Conservation (phyloP, 1,140 invertebrate genomes). For the Spodoptera frugiperda region DNA sequence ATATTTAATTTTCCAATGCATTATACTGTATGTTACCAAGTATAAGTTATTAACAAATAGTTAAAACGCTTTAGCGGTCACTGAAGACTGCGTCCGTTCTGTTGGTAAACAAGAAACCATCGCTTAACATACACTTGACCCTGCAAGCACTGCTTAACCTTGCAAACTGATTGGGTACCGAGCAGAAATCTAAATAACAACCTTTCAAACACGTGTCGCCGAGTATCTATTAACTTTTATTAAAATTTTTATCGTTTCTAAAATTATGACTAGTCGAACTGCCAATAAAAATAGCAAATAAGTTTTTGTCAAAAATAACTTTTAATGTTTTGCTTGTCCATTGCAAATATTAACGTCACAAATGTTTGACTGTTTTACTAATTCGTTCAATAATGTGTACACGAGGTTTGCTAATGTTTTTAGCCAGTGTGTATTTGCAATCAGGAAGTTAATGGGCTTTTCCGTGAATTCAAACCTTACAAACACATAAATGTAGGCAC, state of each 20-base stretch:
- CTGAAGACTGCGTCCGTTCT: too few species aligned
- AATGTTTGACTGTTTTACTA: not conserved
- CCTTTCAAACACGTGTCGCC: conserved; percentile 4
- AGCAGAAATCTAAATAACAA: conserved; percentile 1
- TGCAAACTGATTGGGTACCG: conserved; percentile 9
- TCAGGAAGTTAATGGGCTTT: conserved; percentile 2
- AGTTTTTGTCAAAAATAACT: not conserved
- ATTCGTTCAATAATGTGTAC: not conserved
- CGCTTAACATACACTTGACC: conserved; percentile 17
- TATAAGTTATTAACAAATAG: too few species aligned
- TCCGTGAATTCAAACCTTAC: not conserved
- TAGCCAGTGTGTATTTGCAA: not conserved
- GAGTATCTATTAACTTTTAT: not conserved
- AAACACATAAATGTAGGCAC: not conserved
- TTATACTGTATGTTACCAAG: too few species aligned
- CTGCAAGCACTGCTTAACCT: not conserved
- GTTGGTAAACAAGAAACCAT: too few species aligned
- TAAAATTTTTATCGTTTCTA: not conserved
- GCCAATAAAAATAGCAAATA: not conserved
- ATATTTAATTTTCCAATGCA: too few species aligned
- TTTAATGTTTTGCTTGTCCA: not conserved
- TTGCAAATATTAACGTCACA: not conserved
- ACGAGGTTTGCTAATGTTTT: not conserved
- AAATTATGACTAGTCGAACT: not conserved
- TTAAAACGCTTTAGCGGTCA: too few species aligned